Evolutionary conservation across 2,888 invertebrate genomes (phyloP).

Genomic region (Eueremaeus valkanovi): DNA sequence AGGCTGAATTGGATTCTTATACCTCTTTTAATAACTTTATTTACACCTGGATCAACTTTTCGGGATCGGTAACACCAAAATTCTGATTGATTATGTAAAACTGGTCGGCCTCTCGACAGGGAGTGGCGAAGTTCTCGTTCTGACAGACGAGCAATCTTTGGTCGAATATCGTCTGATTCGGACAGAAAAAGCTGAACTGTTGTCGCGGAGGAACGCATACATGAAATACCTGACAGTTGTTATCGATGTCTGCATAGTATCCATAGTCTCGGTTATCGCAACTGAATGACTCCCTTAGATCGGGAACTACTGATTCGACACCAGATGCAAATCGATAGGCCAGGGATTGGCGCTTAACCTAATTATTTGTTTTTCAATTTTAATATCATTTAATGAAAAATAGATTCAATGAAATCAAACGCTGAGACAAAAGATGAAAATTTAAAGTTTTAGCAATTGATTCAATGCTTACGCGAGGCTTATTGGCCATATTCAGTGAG

Average conservation of each 20-base stretch:
- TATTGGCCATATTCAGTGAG: background rate
- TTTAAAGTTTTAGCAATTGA: background rate
- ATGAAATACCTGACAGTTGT: slow-evolving; percentile 47
- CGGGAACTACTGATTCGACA: slow-evolving; percentile 56
- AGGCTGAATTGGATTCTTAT: too few species aligned
- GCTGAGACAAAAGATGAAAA: too few species aligned
- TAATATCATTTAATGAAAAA: too few species aligned
- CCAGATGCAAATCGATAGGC: slow-evolving; percentile 39
- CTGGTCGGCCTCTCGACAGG: slow-evolving; percentile 47
- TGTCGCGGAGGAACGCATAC: slow-evolving; percentile 44
- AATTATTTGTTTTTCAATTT: background rate
- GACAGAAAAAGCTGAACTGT: slow-evolving; percentile 46
- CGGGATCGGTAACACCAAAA: slow-evolving; percentile 46
- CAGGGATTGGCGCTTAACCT: slow-evolving; percentile 36
- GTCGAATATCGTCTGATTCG: slow-evolving; percentile 48
- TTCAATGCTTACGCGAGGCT: background rate
- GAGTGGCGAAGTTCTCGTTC: slow-evolving; percentile 47
- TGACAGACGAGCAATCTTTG: slow-evolving; percentile 48
- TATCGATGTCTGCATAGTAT: slow-evolving; percentile 47
- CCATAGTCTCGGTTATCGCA: slow-evolving; percentile 49
- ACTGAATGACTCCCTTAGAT: slow-evolving; percentile 49
- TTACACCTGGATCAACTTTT: slow-evolving; percentile 16
- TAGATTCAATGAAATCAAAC: too few species aligned
- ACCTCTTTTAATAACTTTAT: too few species aligned
- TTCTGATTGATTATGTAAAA: slow-evolving; percentile 48